Evolutionary conservation across 2,113 vertebrate genomes (phyloP), one percentile per base, ranked within the genome.

Genomic region (Rhea pennata): DNA sequence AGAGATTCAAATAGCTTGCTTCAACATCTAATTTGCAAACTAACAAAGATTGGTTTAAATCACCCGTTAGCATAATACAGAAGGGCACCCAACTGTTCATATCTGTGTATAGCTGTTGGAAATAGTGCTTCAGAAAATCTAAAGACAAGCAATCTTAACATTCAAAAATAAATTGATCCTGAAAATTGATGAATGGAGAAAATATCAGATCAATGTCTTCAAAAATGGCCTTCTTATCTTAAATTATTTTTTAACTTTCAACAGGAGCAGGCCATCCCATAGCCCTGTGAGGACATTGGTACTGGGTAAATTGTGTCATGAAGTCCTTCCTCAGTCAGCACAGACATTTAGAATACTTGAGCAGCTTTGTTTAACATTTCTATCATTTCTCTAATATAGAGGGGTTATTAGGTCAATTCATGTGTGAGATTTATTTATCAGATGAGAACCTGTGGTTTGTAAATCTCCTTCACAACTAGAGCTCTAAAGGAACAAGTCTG

Each of bases 1-100:
- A 94, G 78, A 80, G 53, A 85, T 84, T 95, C 76, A n/a, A 77
- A 54, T 95, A 91, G 9, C 22, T 94, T 94, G 19, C 19, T 88
- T 90, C 71, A 92, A 44, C 36, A 53, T 94, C 73, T 85, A 79
- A 79, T 91, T 93, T 93, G 48, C 84, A 93, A 89, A 71, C 48
- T 59, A 61, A 39, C 51, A 61, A 71, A 73, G 74, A 90, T 44
- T 84, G 42, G 53, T 77, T 88, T 94, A 85, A 69, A 62, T 86
- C 62, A 62, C 81, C 3, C 0, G 36, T 73, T 88, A 36, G 75
- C 39, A 66, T 73, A 87, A 73, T 88, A 92, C 74, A 74, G 66
- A 87, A 88, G 58, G 61, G 75, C 87, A 85, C 83, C 33, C 31
- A 93, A 14, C 26, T 85, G 64, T 92, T 95, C 69, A 24, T 88